phyloP scores from a whole-genome alignment of 2,888 invertebrate genomes.

The Venustoraphidia nigricollis region DNA sequence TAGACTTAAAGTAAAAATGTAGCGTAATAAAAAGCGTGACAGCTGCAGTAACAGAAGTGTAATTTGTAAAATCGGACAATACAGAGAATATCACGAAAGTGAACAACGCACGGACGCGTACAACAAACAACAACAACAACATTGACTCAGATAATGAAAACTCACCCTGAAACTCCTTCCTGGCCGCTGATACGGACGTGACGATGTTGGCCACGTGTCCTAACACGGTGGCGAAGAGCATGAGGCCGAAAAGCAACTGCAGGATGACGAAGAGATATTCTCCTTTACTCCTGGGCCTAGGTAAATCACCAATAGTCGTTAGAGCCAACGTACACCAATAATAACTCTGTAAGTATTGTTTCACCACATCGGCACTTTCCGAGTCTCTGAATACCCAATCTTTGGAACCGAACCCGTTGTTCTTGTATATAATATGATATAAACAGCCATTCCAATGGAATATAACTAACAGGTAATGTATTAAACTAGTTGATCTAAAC shows the following conservation, averaged over 20 bases:
- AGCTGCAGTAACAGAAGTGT: too few species aligned
- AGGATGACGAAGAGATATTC: constrained; percentile 92
- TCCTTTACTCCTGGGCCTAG: constrained; percentile 80
- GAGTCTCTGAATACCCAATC: constrained; percentile 81
- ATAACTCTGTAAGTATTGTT: constrained; percentile 93
- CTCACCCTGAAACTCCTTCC: constrained; percentile 97
- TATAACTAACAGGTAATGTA: constrained; percentile 93
- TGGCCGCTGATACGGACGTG: constrained; percentile 89
- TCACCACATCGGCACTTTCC: constrained; percentile 76
- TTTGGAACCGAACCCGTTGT: constrained; percentile 85
- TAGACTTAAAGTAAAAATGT: too few species aligned
- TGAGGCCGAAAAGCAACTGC: constrained; percentile 84
- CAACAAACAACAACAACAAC: constrained; percentile 5
- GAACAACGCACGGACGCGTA: constrained; percentile 6
- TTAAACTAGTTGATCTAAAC: constrained; percentile 79
- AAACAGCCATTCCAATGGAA: constrained; percentile 99
- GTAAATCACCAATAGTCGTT: constrained; percentile 88
- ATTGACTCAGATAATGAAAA: constrained; percentile 11
- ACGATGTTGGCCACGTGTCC: constrained; percentile 98
- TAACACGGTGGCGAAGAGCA: constrained; percentile 89
- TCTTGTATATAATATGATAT: constrained; percentile 92
- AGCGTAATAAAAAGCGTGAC: too few species aligned
- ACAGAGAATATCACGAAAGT: too few species aligned
- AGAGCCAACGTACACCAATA: constrained; percentile 96
- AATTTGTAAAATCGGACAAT: too few species aligned